phyloP scores from a whole-genome alignment of 2,888 invertebrate species.

The Tricholauxania praeusta region DNA sequence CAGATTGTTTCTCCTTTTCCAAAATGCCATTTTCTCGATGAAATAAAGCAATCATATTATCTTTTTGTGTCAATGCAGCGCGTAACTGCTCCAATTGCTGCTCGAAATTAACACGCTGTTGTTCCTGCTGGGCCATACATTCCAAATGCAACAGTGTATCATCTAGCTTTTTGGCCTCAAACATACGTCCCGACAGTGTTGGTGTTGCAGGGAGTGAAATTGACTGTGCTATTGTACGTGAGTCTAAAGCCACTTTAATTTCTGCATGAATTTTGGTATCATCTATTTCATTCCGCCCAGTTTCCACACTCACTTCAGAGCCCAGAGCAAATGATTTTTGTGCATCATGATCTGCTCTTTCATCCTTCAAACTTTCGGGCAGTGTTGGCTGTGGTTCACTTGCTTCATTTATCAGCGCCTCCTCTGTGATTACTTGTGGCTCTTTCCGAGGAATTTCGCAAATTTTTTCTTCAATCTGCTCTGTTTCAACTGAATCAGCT shows the following conservation, averaged over 20 bases:
- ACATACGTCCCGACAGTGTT: neutral
- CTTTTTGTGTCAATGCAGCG: constrained; percentile 61
- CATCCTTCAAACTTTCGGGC: neutral
- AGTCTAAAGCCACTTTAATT: neutral
- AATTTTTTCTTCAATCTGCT: constrained; percentile 24
- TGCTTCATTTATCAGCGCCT: neutral
- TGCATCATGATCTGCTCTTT: neutral
- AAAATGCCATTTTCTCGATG: constrained; percentile 65
- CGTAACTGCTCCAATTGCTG: constrained; percentile 60
- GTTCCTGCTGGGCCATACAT: constrained; percentile 56
- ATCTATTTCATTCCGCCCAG: neutral
- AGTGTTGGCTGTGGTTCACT: neutral
- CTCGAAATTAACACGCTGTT: constrained; percentile 55
- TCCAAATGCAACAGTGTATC: constrained; percentile 25
- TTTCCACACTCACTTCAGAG: neutral
- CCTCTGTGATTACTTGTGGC: constrained; percentile 7
- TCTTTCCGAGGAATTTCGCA: constrained; percentile 13
- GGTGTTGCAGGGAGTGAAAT: constrained; percentile 26
- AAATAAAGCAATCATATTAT: constrained; percentile 61
- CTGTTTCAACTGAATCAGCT: neutral
- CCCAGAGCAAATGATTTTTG: no score
- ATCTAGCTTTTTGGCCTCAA: neutral
- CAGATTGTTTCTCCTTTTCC: constrained; percentile 65
- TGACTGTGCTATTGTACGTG: constrained; percentile 3
- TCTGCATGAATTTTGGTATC: neutral